Evolutionary conservation across 1,140 invertebrate species (phyloP).

Genomic region (Dufourea novaeangliae): DNA sequence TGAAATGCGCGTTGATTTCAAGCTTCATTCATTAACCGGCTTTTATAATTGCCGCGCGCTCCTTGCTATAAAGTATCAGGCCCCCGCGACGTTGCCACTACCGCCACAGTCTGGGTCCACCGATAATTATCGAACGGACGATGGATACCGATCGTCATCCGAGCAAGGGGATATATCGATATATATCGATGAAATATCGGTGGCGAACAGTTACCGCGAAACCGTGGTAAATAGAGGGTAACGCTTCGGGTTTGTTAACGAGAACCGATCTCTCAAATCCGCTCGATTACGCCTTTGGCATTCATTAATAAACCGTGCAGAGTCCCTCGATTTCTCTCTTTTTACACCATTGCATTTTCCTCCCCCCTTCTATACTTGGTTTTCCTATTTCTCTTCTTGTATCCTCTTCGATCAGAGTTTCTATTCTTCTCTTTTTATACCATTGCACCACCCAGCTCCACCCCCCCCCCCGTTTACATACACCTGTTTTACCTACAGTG

Average conservation of each 20-base stretch:
- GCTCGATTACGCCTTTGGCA: slow-evolving; percentile 44
- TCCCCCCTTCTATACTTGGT: not conserved
- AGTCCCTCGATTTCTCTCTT: not conserved
- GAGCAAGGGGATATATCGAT: too few species aligned
- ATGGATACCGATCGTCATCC: slow-evolving; percentile 63
- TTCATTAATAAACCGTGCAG: slow-evolving; percentile 52
- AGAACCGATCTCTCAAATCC: slow-evolving; percentile 53
- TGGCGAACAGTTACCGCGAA: slow-evolving; percentile 47
- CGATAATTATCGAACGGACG: slow-evolving; percentile 62
- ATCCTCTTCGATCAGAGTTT: too few species aligned
- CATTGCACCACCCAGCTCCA: too few species aligned
- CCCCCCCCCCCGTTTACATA: too few species aligned
- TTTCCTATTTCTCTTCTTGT: not conserved
- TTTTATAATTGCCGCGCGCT: slow-evolving; percentile 59
- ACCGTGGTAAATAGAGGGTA: slow-evolving; percentile 66
- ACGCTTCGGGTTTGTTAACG: slow-evolving; percentile 56
- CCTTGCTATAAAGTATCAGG: slow-evolving; percentile 56
- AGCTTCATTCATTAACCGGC: slow-evolving; percentile 63
- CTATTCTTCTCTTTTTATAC: too few species aligned
- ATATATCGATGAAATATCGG: slow-evolving; percentile 62
- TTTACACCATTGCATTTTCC: not conserved
- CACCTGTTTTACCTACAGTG: too few species aligned
- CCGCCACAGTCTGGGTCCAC: slow-evolving; percentile 46
- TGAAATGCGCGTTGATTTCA: slow-evolving; percentile 61
- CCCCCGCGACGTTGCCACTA: slow-evolving; percentile 52